Evolutionary conservation across 2,888 invertebrate species (phyloP).

Genomic region (Hemaris fuciformis): DNA sequence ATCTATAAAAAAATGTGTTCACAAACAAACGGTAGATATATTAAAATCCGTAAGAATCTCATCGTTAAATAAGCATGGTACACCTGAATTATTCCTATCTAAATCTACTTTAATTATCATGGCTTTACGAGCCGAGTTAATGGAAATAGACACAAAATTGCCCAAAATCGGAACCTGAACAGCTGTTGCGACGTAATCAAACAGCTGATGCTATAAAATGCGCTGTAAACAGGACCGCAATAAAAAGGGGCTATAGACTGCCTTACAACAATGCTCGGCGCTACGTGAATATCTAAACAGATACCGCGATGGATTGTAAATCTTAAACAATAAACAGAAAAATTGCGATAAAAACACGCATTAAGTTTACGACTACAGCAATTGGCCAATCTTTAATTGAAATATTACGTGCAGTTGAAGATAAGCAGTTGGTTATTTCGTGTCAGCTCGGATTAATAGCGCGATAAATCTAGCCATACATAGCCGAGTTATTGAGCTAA

Average conservation of each 20-base stretch:
- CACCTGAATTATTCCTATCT: neutral
- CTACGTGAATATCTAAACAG: neutral
- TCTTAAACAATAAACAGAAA: neutral
- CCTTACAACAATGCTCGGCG: neutral
- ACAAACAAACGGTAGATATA: no score
- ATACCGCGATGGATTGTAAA: neutral
- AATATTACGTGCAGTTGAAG: no score
- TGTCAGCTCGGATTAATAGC: no score
- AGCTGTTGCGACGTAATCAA: constrained; percentile 59
- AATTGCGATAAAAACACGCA: no score
- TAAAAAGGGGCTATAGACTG: constrained; percentile 51
- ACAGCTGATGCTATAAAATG: constrained; percentile 73
- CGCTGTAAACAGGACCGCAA: constrained; percentile 59
- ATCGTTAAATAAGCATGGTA: no score
- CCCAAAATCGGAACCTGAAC: constrained; percentile 40
- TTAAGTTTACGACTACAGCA: no score
- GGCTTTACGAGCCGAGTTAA: constrained; percentile 20
- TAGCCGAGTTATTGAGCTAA: no score
- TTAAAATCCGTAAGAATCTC: no score
- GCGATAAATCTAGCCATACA: no score
- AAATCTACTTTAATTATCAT: neutral
- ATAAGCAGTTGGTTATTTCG: no score
- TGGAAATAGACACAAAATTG: constrained; percentile 43
- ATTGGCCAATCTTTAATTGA: no score
- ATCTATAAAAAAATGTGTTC: no score